Evolutionary conservation across 2,113 vertebrate genomes (phyloP).

Genomic region (Acanthisitta chloris): DNA sequence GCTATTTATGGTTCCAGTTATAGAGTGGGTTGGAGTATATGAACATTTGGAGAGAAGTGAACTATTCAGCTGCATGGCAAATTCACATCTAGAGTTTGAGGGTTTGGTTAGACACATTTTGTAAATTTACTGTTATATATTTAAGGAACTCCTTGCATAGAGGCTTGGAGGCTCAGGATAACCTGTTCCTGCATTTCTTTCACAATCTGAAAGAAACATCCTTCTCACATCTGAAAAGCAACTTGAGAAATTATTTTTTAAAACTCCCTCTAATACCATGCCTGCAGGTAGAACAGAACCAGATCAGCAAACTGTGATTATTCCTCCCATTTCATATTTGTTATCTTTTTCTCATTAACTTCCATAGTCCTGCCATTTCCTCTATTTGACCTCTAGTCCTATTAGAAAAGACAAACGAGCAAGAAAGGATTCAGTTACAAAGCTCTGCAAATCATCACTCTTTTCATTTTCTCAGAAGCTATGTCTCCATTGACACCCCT

Average conservation of each 20-base stretch:
- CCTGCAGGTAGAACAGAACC: neutral
- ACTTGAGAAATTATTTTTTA: neutral
- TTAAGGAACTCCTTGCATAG: neutral
- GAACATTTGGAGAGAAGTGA: neutral
- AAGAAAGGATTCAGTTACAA: neutral
- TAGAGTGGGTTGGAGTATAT: neutral
- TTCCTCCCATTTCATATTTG: neutral
- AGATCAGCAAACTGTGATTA: neutral
- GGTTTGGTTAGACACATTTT: neutral
- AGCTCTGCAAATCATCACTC: neutral
- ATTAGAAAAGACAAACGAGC: neutral
- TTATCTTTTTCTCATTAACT: neutral
- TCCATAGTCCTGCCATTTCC: neutral
- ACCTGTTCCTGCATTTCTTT: neutral
- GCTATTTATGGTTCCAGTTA: neutral
- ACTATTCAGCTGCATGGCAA: neutral
- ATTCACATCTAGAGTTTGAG: neutral
- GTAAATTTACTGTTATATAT: neutral
- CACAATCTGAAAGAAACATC: neutral
- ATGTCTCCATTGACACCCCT: neutral
- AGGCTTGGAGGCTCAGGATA: neutral
- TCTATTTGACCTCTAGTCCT: neutral
- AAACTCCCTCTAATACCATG: neutral
- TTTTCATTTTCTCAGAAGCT: neutral
- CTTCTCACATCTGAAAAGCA: neutral